A percentile compares a stretch with the other conserved stretches of the same genome.
These are phyloP conservation scores for Diorhabda elongata DNA, from an alignment of 1,140 invertebrate species.

Conservation along the genomic window DNA sequence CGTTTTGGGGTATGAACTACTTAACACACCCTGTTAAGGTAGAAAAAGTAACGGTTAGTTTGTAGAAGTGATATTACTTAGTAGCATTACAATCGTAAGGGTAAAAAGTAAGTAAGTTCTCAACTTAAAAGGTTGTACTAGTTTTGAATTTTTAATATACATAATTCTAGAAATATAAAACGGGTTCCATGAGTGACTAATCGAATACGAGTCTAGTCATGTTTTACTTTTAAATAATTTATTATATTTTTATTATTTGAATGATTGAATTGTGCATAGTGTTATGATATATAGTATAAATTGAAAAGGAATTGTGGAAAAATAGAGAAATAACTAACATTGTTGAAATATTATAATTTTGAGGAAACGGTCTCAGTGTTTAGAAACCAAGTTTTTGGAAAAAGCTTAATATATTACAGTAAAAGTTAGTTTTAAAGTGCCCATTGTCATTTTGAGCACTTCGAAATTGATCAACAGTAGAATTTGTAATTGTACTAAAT, in stretches of 20 bases:
- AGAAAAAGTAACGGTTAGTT: no score
- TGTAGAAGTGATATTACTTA: no score
- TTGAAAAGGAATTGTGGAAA: conserved; percentile 17
- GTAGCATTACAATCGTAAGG: no score
- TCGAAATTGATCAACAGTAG: not conserved
- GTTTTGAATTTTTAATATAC: no score
- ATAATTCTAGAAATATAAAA: not conserved
- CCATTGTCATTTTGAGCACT: not conserved
- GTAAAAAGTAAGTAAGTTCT: no score
- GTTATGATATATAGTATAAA: conserved; percentile 18
- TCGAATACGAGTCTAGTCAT: conserved; percentile 15
- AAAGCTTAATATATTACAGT: conserved; percentile 20
- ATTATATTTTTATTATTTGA: conserved; percentile 13
- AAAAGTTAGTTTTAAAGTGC: not conserved
- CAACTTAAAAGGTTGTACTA: no score
- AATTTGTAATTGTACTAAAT: conserved; percentile 15
- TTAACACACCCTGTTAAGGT: no score
- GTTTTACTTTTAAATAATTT: conserved; percentile 11
- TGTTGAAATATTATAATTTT: conserved; percentile 18
- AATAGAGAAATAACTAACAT: conserved; percentile 11
- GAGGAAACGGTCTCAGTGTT: conserved; percentile 26
- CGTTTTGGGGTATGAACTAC: no score
- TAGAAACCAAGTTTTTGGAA: conserved; percentile 20
- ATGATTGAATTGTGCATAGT: conserved; percentile 10
- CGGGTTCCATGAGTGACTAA: conserved; percentile 21